Evolutionary conservation across 2,888 invertebrate species (phyloP), one percentile per base, ranked within the genome.

Genomic region (Heterodera filipjevi): DNA sequence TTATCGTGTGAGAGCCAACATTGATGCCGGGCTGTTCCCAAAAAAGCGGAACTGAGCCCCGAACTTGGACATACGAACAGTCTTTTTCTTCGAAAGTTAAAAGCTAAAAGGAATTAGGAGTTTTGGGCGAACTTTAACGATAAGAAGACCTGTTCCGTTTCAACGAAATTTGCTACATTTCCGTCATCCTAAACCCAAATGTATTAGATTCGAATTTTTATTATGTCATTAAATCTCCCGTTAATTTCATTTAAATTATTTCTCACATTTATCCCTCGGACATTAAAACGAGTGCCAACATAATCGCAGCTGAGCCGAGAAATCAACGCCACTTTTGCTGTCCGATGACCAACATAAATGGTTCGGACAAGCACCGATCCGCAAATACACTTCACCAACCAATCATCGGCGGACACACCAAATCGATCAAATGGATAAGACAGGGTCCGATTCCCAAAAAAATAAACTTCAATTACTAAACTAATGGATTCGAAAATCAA

Each of bases 81-180:
- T 95, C 93, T 89, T 95, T 93, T 87, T 95, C 94, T 89, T 98
- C 97, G 66, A 91, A 81, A 80, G 89, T 84, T 1, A 85, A 80
- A 73, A 88, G 75, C 82, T 85, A 71, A 71, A 87, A 81, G 16
- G 44, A 22, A 70, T 27, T 71, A 30, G 22, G 30, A 71, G 12
- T 30, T 22, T 68, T 68, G 68, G 16, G 22, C 68, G 32, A 39
- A 73, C n/a, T n/a, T n/a, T 39, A 33, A 22, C 16, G 19, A 22
- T n/a, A n/a, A n/a, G n/a, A n/a, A 72, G 27, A 96, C 94, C 92
- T 99, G 99, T 91, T 99, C 99, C 0, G 99, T 99, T 92, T 99
- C 99, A 44, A 98, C 98, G 92, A 99, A 99, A 92, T 99, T 99
- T 1, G 99, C 99, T 27, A 99, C 99, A 91, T 96, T 94, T 0